Conservation (phyloP, 2,797 vertebrate genomes). For the Malurus leucopterus region DNA sequence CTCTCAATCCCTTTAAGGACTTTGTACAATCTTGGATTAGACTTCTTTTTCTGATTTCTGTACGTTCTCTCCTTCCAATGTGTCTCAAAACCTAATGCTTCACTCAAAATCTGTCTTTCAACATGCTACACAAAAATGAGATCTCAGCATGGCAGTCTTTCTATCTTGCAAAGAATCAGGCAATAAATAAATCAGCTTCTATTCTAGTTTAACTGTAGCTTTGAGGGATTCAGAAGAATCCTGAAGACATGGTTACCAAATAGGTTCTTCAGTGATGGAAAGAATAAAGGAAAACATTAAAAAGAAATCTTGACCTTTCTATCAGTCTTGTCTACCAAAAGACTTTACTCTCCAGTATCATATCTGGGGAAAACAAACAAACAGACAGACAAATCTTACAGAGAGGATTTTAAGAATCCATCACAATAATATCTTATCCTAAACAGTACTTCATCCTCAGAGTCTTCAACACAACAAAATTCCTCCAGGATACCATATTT, state of each 20-base stretch:
- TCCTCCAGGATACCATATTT: not conserved
- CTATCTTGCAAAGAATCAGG: not conserved
- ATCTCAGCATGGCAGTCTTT: not conserved
- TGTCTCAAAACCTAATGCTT: not conserved
- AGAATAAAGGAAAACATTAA: not conserved
- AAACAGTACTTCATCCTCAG: not conserved
- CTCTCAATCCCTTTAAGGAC: not conserved
- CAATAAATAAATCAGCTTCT: not conserved
- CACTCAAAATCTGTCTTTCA: not conserved
- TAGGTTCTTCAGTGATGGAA: not conserved
- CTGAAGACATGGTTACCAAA: not conserved
- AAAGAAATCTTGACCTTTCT: not conserved
- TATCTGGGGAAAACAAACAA: not conserved
- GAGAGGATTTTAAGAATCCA: not conserved
- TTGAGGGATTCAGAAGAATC: not conserved
- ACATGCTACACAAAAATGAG: not conserved
- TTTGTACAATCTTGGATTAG: not conserved
- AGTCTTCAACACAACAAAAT: not conserved
- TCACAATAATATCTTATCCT: not conserved
- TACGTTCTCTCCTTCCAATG: not conserved
- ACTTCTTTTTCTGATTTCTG: not conserved
- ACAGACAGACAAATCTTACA: not conserved
- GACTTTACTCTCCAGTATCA: not conserved
- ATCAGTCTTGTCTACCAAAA: not conserved
- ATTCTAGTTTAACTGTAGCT: not conserved